Base-by-base conservation (phyloP, 2,888 invertebrate species). In the Prosopocoilus inquinatus region DNA sequence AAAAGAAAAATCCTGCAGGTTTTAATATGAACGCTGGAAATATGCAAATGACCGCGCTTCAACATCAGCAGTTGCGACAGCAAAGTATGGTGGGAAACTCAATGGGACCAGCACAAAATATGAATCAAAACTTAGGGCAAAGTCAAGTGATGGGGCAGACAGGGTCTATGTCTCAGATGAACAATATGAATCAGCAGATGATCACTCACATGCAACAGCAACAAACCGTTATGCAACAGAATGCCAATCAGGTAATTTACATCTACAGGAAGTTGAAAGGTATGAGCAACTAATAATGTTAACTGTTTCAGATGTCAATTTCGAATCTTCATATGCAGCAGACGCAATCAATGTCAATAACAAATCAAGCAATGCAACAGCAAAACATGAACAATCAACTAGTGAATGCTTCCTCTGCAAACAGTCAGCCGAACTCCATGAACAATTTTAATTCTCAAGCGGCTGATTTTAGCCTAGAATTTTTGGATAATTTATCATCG, bases 401-500 rank as follows among this genome's bases (percentile, higher is more conserved):
- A 68, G 68, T 73, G 55, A 75, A 69, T 59, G 67, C 75, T 68
- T 50, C 63, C 62, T 54, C 57, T 38, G 56, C 48, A 55, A 68
- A 60, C 53, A 66, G 60, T 54, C 66, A 67, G 45, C 65, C 59
- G 43, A 73, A 67, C 49, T 67, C 80, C 67, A 75, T 81, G 68
- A 77, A 80, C 69, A 81, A 78, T 71, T 74, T 80, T 50, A 80
- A 79, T 59, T 79, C 80, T 53, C 75, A 82, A 59, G 74, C 82
- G 7, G 73, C 78, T 4, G 90, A 92, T 78, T 89, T 93, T 77
- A 88, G 86, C 76, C 84, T 93, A 67, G 92, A 93, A 81, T 91
- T 92, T 79, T 82, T 92, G 59, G 93, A 93, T 75, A 89, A 88
- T 78, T 83, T 93, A 75, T 87, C 88, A 53, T 81, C 88, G 65